Percentiles rank a stretch among this genome's conserved stretches.
Conservation (phyloP, 2,797 vertebrate species). For the Columba guinea region DNA sequence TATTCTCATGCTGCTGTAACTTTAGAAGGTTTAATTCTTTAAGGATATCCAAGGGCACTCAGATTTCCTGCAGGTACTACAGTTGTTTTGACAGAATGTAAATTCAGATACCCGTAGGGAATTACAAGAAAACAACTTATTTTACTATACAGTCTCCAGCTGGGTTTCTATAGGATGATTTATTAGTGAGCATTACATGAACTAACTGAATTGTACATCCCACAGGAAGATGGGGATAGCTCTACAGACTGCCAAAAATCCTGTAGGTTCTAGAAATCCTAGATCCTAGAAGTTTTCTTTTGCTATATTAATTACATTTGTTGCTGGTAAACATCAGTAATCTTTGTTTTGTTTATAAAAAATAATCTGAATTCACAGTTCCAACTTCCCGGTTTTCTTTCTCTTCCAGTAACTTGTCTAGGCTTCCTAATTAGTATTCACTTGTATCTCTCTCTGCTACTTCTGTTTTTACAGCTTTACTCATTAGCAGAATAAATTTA, state of each 20-base stretch:
- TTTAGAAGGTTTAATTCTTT: slow-evolving; percentile 32
- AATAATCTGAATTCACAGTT: slow-evolving; percentile 27
- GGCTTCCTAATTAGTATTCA: not conserved
- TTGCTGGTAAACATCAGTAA: slow-evolving; percentile 39
- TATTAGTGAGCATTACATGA: slow-evolving; percentile 72
- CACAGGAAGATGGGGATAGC: slow-evolving; percentile 60
- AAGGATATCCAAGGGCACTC: slow-evolving; percentile 33
- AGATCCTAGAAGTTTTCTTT: slow-evolving; percentile 67
- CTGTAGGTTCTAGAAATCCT: slow-evolving; percentile 63
- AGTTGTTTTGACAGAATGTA: slow-evolving; percentile 54
- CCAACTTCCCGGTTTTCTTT: slow-evolving; percentile 10
- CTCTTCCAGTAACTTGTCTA: not conserved
- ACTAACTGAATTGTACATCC: slow-evolving; percentile 77
- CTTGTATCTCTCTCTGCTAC: not conserved
- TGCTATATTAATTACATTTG: slow-evolving; percentile 79
- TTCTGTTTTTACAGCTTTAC: not conserved
- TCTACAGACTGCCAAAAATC: slow-evolving; percentile 69
- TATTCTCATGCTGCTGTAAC: not conserved
- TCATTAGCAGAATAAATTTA: not conserved
- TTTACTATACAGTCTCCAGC: slow-evolving; percentile 9
- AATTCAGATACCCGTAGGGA: slow-evolving; percentile 48
- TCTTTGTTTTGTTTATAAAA: slow-evolving; percentile 1
- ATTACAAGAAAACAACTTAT: slow-evolving; percentile 27
- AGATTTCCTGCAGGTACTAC: slow-evolving; percentile 28
- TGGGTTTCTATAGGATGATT: slow-evolving; percentile 63